phyloP scores from a whole-genome alignment of 2,113 vertebrate species.

The Microtus richardsoni region DNA sequence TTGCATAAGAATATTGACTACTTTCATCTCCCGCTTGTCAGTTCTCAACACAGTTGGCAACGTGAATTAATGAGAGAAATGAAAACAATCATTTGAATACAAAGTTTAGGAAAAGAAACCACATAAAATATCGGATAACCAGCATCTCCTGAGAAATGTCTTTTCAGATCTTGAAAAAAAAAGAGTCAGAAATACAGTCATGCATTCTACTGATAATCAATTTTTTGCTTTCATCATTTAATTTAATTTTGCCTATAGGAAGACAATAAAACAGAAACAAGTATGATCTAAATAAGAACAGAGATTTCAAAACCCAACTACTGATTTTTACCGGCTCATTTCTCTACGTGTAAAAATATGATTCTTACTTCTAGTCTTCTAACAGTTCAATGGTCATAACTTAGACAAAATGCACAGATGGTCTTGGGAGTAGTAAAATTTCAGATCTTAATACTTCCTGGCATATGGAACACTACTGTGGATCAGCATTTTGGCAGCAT shows the following conservation, averaged over 20 bases:
- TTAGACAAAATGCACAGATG: conserved; percentile 74
- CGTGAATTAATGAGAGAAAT: conserved; percentile 76
- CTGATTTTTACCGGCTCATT: conserved; percentile 63
- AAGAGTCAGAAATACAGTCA: conserved; percentile 32
- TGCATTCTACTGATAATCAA: conserved; percentile 54
- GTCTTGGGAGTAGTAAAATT: conserved; percentile 63
- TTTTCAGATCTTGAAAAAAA: conserved; percentile 65
- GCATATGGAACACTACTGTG: conserved; percentile 54
- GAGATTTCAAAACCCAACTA: conserved; percentile 55
- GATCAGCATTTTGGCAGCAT: conserved; percentile 69
- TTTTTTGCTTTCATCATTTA: conserved; percentile 61
- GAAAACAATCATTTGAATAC: conserved; percentile 78
- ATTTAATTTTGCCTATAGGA: conserved; percentile 72
- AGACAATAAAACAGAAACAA: conserved; percentile 66
- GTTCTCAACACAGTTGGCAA: conserved; percentile 76
- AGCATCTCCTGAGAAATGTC: conserved; percentile 59
- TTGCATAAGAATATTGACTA: conserved; percentile 61
- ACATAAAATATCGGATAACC: conserved; percentile 76
- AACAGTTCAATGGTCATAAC: conserved; percentile 65
- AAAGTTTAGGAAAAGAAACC: conserved; percentile 71
- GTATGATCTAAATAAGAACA: conserved; percentile 57
- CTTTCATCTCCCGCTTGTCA: conserved; percentile 81
- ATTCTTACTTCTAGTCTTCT: conserved; percentile 62
- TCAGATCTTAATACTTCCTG: conserved; percentile 73
- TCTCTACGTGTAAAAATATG: conserved; percentile 51